Percentiles rank a stretch among this genome's conserved stretches.
phyloP scores from a whole-genome alignment of 2,797 vertebrate species.

The Mormyrus proboscirostris region DNA sequence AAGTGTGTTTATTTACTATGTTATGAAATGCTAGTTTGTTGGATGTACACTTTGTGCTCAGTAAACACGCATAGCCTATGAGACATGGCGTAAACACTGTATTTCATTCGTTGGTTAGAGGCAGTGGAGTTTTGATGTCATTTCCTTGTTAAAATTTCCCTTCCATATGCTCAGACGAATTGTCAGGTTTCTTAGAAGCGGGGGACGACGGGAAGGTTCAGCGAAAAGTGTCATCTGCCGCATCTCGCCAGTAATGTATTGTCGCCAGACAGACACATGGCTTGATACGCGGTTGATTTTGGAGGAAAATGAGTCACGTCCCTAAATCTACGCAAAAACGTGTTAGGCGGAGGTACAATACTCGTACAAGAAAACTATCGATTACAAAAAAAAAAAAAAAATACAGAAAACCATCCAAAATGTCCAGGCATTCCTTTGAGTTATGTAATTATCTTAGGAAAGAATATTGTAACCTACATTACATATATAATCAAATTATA shows the following conservation, averaged over 20 bases:
- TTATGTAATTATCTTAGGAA: neutral
- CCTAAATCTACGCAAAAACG: neutral
- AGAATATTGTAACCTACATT: neutral
- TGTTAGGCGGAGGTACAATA: neutral
- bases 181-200: neutral
- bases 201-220: neutral
- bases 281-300: neutral
- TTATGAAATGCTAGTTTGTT: neutral
- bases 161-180: neutral
- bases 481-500: neutral
- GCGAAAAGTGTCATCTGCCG: neutral
- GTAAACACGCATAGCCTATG: neutral
- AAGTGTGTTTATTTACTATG: neutral
- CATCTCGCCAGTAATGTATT: neutral
- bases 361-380: neutral
- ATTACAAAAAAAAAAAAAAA: neutral
- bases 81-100: neutral
- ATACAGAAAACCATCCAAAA: neutral
- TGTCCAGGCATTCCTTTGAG: neutral
- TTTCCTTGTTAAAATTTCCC: neutral
- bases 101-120: neutral
- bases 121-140: neutral
- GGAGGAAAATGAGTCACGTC: neutral
- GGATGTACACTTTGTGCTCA: neutral
- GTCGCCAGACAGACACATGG: neutral